These are phyloP conservation scores for Clostera curtula DNA, from an alignment of 2,888 invertebrate species.

Conservation along the genomic window DNA sequence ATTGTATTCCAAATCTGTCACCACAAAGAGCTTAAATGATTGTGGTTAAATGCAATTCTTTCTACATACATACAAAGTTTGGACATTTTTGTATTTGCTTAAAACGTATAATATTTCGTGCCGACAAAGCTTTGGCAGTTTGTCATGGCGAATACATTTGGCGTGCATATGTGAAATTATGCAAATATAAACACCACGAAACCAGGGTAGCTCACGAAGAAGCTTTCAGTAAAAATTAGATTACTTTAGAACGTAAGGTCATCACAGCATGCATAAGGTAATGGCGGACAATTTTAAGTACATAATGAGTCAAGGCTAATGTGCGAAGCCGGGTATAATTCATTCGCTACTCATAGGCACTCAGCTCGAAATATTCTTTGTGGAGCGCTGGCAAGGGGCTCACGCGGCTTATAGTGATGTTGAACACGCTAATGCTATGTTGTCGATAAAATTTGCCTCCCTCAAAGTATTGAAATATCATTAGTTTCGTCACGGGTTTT, in stretches of 20 bases:
- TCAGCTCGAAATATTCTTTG: slow-evolving; percentile 28
- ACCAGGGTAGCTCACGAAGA: neutral
- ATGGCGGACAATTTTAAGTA: slow-evolving; percentile 15
- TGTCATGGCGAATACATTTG: neutral
- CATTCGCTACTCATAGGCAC: slow-evolving; percentile 23
- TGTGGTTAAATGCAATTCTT: too few species aligned
- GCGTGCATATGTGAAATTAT: neutral
- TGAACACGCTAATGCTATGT: too few species aligned
- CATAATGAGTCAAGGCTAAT: slow-evolving; percentile 14
- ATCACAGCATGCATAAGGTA: slow-evolving; percentile 8
- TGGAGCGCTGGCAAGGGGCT: slow-evolving; percentile 19
- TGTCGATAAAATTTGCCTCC: slow-evolving; percentile 2
- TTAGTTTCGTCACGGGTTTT: too few species aligned
- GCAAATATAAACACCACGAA: too few species aligned
- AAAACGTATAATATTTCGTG: too few species aligned
- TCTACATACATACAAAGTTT: too few species aligned
- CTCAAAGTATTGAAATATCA: neutral
- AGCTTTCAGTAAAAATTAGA: neutral
- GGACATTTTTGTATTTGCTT: too few species aligned
- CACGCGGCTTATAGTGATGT: slow-evolving; percentile 22
- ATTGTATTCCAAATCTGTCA: too few species aligned
- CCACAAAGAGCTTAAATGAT: too few species aligned
- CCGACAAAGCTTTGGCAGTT: too few species aligned
- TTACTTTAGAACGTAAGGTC: slow-evolving; percentile 2
- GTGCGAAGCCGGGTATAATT: slow-evolving; percentile 20